phyloP scores from a whole-genome alignment of 2,797 vertebrate genomes.

The Pelodytes ibericus region DNA sequence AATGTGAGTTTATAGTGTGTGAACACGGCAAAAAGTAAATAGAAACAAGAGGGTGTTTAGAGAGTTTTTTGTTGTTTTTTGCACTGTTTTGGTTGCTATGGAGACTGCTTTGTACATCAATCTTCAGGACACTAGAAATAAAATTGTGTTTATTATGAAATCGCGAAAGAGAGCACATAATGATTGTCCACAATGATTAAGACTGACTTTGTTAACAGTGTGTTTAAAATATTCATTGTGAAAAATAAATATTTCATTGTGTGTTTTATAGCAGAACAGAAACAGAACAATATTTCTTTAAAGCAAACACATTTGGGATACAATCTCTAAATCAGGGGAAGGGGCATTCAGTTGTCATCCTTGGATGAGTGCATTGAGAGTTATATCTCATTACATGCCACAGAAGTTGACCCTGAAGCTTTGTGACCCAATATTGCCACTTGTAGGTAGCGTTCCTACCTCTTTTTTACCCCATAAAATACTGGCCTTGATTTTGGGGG shows the following conservation, averaged over 20 bases:
- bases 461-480: too few species aligned
- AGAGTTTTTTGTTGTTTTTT: neutral
- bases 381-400: too few species aligned
- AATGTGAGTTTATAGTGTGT: conserved; percentile 31
- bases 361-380: too few species aligned
- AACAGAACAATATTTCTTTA: neutral
- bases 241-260: conserved; percentile 8
- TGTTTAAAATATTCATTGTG: conserved; percentile 10
- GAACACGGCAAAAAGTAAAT: conserved; percentile 36
- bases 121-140: conserved; percentile 14
- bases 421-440: too few species aligned
- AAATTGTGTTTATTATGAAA: conserved; percentile 17
- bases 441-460: too few species aligned
- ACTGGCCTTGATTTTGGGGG: too few species aligned
- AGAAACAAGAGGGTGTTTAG: neutral
- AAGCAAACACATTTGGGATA: too few species aligned
- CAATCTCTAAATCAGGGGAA: too few species aligned
- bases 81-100: conserved; percentile 24
- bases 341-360: too few species aligned
- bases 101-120: conserved; percentile 1
- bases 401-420: too few species aligned
- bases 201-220: neutral
- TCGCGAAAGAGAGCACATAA: neutral
- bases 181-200: conserved; percentile 5
- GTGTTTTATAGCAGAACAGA: neutral